These are phyloP conservation scores for Colistium nudipinnis DNA, from an alignment of 2,113 vertebrate genomes.

Conservation along the genomic window DNA sequence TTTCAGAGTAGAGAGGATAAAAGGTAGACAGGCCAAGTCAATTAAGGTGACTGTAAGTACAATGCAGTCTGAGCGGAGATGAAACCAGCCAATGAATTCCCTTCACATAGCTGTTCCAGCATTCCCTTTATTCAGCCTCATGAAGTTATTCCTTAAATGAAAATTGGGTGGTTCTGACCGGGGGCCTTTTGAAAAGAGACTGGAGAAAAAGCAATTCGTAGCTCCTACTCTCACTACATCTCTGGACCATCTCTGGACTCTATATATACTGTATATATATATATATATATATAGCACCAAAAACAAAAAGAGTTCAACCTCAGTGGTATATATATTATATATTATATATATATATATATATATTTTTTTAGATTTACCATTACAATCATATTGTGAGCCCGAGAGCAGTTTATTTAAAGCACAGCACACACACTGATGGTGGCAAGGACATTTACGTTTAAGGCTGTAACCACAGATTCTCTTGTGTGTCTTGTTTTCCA, in stretches of 20 bases:
- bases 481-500: too few species aligned
- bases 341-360: too few species aligned
- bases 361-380: too few species aligned
- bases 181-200: conserved; percentile 56
- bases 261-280: too few species aligned
- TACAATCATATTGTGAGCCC: too few species aligned
- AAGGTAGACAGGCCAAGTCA: conserved; percentile 56
- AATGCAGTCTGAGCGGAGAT: conserved; percentile 58
- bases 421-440: too few species aligned
- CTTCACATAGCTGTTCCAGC: conserved; percentile 56
- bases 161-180: conserved; percentile 65
- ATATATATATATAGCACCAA: too few species aligned
- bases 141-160: conserved; percentile 68
- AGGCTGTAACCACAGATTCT: too few species aligned
- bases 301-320: too few species aligned
- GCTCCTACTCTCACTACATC: conserved; percentile 29
- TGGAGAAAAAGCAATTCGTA: conserved; percentile 43
- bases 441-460: too few species aligned
- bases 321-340: too few species aligned
- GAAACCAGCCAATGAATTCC: conserved; percentile 68
- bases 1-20: conserved; percentile 25
- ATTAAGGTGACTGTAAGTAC: conserved; percentile 64
- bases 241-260: conserved; percentile 14
- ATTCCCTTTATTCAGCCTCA: conserved; percentile 65
- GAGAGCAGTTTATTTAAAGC: too few species aligned